Evolutionary conservation across 2,113 vertebrate species (phyloP), one percentile per base, ranked within the genome.

Genomic region (Cryptotis parvus): DNA sequence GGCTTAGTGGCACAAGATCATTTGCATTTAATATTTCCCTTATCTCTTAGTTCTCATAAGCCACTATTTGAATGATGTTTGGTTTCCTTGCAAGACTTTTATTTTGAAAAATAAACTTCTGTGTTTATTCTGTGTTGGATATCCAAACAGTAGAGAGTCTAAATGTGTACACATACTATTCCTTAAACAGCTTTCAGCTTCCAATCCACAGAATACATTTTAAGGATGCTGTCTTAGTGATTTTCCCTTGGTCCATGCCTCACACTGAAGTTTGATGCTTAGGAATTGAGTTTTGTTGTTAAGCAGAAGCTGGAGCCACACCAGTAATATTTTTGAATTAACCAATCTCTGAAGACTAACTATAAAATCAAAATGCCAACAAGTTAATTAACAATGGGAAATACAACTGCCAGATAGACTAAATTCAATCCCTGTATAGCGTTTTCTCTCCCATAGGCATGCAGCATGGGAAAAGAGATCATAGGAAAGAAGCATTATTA

Each of bases 381-480:
- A 73, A 68, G 87, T 92, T 91, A 92, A 92, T 85, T 81, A 91
- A 77, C 14, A 68, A 33, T 9, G 35, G 79, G 41, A 79, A 92
- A 31, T 77, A 14, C 63, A 33, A 66, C 79, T 89, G 9, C 31
- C 24, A 75, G 37, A 15, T 31, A 31, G 41, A 75, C 31, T 9
- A n/a, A n/a, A 65, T 43, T 4, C 31, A 88, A 37, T 58, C 6
- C 27, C n/a, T 65, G 20, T 58, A 29, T 18, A 66, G 27, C n/a
- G 1, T 84, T 58, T 84, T 31, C 24, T 85, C 24, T 24, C n/a
- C n/a, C 65, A 14, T 14, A 33, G 12, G 16, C 9, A 14, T 3
- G 9, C 6, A 43, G 27, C 16, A 31, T 75, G 39, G 58, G 41
- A 72, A 87, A 76, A n/a, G n/a, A n/a, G n/a, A n/a, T n/a, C n/a